Percentiles rank a stretch among this genome's conserved stretches.
Conservation (phyloP, 2,888 invertebrate species). For the Cantharis lateralis region DNA sequence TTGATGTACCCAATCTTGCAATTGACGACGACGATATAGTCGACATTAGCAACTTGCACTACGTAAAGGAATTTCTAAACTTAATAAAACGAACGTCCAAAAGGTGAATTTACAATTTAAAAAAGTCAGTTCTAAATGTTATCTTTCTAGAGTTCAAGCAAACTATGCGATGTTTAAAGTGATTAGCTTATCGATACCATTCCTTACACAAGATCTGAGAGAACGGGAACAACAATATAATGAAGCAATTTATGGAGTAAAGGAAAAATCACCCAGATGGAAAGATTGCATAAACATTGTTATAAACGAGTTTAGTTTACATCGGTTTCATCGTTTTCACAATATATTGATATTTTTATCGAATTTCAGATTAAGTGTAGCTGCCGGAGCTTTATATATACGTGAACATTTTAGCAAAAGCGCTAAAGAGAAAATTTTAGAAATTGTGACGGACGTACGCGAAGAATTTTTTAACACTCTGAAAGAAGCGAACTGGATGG, state of each 20-base stretch:
- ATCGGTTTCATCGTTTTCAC: background rate
- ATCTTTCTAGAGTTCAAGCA: conserved; percentile 65
- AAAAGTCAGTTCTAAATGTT: background rate
- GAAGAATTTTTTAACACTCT: conserved; percentile 81
- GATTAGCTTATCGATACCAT: conserved; percentile 78
- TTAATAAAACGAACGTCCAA: conserved; percentile 62
- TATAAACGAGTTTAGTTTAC: conserved; percentile 47
- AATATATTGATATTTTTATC: background rate
- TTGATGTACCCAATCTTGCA: conserved; percentile 65
- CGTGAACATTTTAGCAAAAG: conserved; percentile 81
- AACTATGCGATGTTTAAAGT: conserved; percentile 95
- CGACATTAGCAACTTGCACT: conserved; percentile 84
- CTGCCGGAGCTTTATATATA: conserved; percentile 80
- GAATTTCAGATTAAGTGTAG: conserved; percentile 63
- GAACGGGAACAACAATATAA: conserved; percentile 80
- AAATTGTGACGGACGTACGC: conserved; percentile 86
- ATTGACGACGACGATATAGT: conserved; percentile 74
- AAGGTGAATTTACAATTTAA: conserved; percentile 42
- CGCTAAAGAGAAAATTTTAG: conserved; percentile 79
- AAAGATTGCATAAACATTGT: conserved; percentile 86
- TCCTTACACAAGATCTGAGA: conserved; percentile 76
- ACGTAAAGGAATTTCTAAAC: conserved; percentile 71
- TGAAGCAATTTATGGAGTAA: conserved; percentile 79
- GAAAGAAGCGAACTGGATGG: conserved; percentile 90
- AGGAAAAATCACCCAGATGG: conserved; percentile 80